Percentiles rank a stretch among this genome's conserved stretches.
These are phyloP conservation scores for Eristalis intricaria DNA, from an alignment of 2,888 invertebrate species.

Conservation along the genomic window DNA sequence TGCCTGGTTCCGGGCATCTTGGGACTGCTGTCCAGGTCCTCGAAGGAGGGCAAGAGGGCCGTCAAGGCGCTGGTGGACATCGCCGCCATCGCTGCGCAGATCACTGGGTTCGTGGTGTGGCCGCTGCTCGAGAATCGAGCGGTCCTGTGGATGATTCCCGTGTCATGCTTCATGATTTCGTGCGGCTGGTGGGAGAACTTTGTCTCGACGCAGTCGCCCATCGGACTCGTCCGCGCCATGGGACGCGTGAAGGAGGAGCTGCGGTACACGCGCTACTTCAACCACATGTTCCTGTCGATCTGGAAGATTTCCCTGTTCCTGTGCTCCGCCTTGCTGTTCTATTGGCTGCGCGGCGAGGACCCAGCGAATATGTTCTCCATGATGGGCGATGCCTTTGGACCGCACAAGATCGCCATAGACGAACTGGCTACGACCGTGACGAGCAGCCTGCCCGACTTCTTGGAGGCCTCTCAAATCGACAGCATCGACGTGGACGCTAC, in stretches of 20 bases:
- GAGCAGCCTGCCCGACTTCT: slow-evolving; percentile 86
- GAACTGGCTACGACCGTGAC: slow-evolving; percentile 82
- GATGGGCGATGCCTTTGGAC: slow-evolving; percentile 88
- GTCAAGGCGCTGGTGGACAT: slow-evolving; percentile 92
- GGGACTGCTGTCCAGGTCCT: slow-evolving; percentile 91
- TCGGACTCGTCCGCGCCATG: slow-evolving; percentile 86
- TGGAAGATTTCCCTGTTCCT: slow-evolving; percentile 95
- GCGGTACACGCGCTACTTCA: slow-evolving; percentile 91
- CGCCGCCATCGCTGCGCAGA: slow-evolving; percentile 92
- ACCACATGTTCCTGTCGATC: slow-evolving; percentile 92
- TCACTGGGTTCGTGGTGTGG: slow-evolving; percentile 95
- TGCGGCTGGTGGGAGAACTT: slow-evolving; percentile 99
- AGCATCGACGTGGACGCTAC: slow-evolving; percentile 87
- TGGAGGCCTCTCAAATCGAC: slow-evolving; percentile 89
- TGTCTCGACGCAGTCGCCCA: slow-evolving; percentile 91
- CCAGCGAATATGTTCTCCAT: slow-evolving; percentile 89
- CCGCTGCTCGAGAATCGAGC: slow-evolving; percentile 90
- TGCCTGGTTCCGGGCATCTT: slow-evolving; percentile 91
- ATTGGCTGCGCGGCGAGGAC: slow-evolving; percentile 89
- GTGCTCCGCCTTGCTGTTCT: slow-evolving; percentile 87
- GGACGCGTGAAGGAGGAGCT: slow-evolving; percentile 91
- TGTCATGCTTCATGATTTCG: slow-evolving; percentile 92
- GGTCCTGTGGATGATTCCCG: slow-evolving; percentile 92
- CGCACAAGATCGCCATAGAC: slow-evolving; percentile 90
- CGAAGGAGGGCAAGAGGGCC: slow-evolving; percentile 89